Evolutionary conservation across 2,797 vertebrate species (phyloP), one percentile per base, ranked within the genome.

Genomic region (Phataginus tricuspis): DNA sequence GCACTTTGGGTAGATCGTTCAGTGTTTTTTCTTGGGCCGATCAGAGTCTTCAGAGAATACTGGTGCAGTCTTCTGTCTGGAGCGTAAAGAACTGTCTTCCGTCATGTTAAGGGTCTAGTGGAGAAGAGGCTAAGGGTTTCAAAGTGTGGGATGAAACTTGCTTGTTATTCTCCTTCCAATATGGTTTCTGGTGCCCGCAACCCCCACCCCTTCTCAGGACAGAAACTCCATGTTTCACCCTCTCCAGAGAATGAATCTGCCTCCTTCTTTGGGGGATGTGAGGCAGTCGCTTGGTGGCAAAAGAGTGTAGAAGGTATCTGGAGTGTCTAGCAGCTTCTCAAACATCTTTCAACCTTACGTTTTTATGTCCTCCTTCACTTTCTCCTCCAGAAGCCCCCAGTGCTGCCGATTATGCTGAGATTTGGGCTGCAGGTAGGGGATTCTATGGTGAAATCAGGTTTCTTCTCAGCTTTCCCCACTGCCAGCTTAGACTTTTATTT

Each of bases 11-110:
- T 27, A 2, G 1, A 34, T 42, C 21, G 61, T 15, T n/a, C 13
- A 2, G 49, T 74, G 12, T 61, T 63, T 39, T 68, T 64, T 27
- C 71, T 45, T 55, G 71, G 55, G 31, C 25, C 59, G 12, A 14
- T 63, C n/a, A 29, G 34, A 51, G 27, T 93, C 83, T 87, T 87
- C 55, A 77, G n/a, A 68, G 59, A 83, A 71, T 27, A 7, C 34
- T 42, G 55, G 7, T 71, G 19, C 23, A 23, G 1, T 71, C 45
- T 71, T 72, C 63, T 78, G 12, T 39, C n/a, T 86, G 7, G 55
- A 57, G n/a, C 29, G 18, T 42, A 39, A 77, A 75, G 21, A 16
- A 45, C 31, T 77, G 16, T 39, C 16, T 71, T 15, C 8, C 23
- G 4, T 71, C 14, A 4, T 71, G 82, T 82, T 51, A 39, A 31